These are phyloP conservation scores for Hiodon alosoides DNA, from an alignment of 2,113 vertebrate species.

Conservation along the genomic window DNA sequence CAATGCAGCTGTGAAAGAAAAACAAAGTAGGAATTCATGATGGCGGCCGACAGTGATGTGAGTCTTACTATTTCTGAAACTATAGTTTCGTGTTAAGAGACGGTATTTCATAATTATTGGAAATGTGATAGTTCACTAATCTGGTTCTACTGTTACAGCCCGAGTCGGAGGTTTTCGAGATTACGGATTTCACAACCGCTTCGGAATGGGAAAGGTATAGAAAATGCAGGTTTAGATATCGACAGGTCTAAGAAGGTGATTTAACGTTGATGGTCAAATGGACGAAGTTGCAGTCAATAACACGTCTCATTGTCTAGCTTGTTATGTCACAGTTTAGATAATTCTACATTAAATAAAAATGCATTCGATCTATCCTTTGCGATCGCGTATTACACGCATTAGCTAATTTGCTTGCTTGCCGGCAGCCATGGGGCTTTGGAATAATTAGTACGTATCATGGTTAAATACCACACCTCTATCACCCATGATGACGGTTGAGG, in stretches of 20 bases:
- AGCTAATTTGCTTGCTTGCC: no score
- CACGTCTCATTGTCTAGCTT: no score
- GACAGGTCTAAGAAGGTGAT: background rate
- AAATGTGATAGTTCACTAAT: background rate
- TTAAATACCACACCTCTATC: no score
- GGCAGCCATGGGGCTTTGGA: no score
- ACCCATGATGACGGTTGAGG: no score
- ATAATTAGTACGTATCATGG: no score
- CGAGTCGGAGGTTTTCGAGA: slow-evolving; percentile 94
- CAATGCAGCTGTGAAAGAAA: background rate
- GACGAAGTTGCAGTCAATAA: no score
- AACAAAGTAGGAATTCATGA: background rate
- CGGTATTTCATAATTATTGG: background rate
- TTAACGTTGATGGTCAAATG: no score
- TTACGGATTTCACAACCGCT: slow-evolving; percentile 95
- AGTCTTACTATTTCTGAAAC: slow-evolving; percentile 38
- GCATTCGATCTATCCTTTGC: no score
- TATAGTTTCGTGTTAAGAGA: background rate
- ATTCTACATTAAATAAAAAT: no score
- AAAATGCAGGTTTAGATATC: background rate
- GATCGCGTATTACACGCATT: no score
- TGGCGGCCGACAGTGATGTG: slow-evolving; percentile 60
- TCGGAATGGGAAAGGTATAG: slow-evolving; percentile 94
- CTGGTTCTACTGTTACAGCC: slow-evolving; percentile 56
- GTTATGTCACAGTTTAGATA: no score